These are phyloP conservation scores for Steatornis caripensis DNA, from an alignment of 2,113 vertebrate species.

Conservation along the genomic window DNA sequence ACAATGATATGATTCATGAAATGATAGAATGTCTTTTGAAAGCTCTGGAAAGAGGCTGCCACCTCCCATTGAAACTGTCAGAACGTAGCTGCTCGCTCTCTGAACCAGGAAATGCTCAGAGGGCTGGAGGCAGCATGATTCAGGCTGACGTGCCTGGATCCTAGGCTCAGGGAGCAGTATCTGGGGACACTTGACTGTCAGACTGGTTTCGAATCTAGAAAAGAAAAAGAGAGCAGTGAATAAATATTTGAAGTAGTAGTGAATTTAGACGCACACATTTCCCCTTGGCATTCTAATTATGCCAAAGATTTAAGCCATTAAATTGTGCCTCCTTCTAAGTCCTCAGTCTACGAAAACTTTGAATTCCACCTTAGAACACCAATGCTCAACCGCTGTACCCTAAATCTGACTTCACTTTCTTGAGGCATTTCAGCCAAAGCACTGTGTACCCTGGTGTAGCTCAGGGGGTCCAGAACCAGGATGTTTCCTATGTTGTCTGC, in stretches of 20 bases:
- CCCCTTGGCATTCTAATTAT: not conserved
- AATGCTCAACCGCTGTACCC: not conserved
- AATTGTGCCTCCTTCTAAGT: not conserved
- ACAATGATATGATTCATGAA: not conserved
- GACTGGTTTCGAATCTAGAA: not conserved
- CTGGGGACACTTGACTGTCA: not conserved
- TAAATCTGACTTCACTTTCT: not conserved
- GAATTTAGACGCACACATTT: not conserved
- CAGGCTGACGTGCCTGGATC: not conserved
- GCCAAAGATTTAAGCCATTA: not conserved
- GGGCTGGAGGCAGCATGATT: not conserved
- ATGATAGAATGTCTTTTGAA: constrained; percentile 16
- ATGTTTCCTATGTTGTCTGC: not conserved
- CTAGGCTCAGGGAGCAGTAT: not conserved
- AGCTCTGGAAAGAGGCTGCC: not conserved
- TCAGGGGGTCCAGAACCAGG: not conserved
- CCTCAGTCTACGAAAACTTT: not conserved
- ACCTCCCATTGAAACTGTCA: not conserved
- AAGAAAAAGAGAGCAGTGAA: not conserved
- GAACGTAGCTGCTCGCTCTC: not conserved
- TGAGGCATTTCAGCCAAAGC: not conserved
- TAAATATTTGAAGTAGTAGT: not conserved
- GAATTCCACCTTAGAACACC: not conserved
- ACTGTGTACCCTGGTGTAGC: not conserved
- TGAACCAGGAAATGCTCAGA: not conserved